These are phyloP conservation scores for Betta splendens DNA, from an alignment of 2,797 vertebrate genomes.

Conservation along the genomic window DNA sequence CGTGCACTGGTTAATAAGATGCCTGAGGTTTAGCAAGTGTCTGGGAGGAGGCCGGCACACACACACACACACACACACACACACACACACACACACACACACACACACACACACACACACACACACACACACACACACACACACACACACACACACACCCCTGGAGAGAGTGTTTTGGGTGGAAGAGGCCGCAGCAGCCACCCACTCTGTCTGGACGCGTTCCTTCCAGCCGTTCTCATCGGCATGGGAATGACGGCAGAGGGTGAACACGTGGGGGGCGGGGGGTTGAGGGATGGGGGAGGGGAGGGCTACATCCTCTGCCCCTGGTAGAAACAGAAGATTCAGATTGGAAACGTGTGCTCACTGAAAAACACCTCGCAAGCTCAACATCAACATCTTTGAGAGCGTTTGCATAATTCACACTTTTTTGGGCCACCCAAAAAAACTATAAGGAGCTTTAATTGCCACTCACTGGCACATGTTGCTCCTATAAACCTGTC, in stretches of 20 bases:
- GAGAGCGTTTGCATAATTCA: not conserved
- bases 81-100: too few species aligned
- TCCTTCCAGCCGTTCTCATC: slow-evolving; percentile 66
- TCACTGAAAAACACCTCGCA: slow-evolving; percentile 21
- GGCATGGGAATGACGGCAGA: slow-evolving; percentile 61
- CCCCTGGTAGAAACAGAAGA: slow-evolving; percentile 12
- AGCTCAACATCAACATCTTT: too few species aligned
- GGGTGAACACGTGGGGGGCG: slow-evolving; percentile 3
- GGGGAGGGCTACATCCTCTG: slow-evolving; percentile 65
- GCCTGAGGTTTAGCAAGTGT: slow-evolving; percentile 42
- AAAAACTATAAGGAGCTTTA: too few species aligned
- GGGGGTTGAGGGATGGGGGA: too few species aligned
- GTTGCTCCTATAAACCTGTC: too few species aligned
- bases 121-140: too few species aligned
- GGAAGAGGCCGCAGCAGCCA: slow-evolving; percentile 38
- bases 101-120: too few species aligned
- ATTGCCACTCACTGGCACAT: too few species aligned
- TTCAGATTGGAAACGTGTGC: slow-evolving; percentile 18
- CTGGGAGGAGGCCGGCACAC: slow-evolving; percentile 38
- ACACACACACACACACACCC: too few species aligned
- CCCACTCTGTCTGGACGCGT: slow-evolving; percentile 72
- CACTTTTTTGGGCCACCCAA: not conserved
- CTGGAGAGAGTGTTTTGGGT: slow-evolving; percentile 31
- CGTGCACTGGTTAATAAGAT: slow-evolving; percentile 21
- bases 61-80: too few species aligned